Conservation (phyloP, 2,797 vertebrate genomes). For the Monodelphis domestica region DNA sequence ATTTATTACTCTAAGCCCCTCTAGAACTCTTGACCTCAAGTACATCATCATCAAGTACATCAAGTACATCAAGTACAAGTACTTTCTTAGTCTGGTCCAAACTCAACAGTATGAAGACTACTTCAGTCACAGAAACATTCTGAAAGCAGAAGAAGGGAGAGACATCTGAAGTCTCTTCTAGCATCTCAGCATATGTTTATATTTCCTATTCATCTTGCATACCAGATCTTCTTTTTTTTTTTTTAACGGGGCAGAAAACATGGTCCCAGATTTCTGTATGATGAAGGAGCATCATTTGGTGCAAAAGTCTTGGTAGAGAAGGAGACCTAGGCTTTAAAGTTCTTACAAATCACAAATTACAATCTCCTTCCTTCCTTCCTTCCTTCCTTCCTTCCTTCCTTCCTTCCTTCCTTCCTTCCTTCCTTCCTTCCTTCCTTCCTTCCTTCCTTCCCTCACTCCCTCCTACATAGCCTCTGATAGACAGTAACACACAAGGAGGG, state of each 20-base stretch:
- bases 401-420: neutral
- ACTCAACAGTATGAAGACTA: neutral
- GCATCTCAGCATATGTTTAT: neutral
- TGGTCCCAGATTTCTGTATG: neutral
- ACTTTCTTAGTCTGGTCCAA: neutral
- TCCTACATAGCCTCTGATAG: neutral
- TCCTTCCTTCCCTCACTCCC: neutral
- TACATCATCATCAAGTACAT: neutral
- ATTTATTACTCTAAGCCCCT: neutral
- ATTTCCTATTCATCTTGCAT: neutral
- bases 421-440: neutral
- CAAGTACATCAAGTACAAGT: too few relatives aligned
- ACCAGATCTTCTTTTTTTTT: neutral
- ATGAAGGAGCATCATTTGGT: neutral
- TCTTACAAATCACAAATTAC: neutral
- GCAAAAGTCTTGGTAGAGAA: neutral
- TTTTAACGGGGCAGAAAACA: neutral
- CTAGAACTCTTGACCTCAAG: neutral
- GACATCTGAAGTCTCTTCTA: neutral
- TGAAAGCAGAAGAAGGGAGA: neutral
- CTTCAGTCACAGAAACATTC: neutral
- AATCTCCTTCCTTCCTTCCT: neutral
- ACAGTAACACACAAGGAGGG: neutral
- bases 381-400: constrained; percentile 22
- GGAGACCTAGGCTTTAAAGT: neutral